A percentile compares a stretch with the other conserved stretches of the same genome.
phyloP scores from a whole-genome alignment of 2,888 invertebrate species.

The Plagodis dolabraria region DNA sequence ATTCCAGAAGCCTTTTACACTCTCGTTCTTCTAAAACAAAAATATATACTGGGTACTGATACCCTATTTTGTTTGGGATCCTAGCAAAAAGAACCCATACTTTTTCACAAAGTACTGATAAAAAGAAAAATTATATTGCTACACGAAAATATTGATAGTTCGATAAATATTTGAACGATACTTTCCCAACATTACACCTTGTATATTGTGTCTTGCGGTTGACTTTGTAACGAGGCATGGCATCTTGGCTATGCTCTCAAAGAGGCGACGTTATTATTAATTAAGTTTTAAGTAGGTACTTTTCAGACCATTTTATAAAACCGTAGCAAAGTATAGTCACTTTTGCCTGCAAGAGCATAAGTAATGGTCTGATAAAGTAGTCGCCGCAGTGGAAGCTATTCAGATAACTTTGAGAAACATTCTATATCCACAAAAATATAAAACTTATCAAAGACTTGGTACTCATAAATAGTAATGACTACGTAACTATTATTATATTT shows the following conservation, averaged over 20 bases:
- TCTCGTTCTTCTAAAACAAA: too few species aligned
- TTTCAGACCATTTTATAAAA: slow-evolving; percentile 9
- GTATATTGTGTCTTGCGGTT: slow-evolving; percentile 18
- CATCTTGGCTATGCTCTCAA: slow-evolving; percentile 30
- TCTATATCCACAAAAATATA: too few species aligned
- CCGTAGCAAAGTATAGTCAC: slow-evolving; percentile 5
- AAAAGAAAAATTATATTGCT: background rate
- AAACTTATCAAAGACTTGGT: too few species aligned
- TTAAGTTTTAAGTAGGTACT: slow-evolving; percentile 13
- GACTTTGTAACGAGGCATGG: slow-evolving; percentile 12
- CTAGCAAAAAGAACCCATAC: too few species aligned
- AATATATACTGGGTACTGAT: too few species aligned
- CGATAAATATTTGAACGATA: slow-evolving; percentile 15
- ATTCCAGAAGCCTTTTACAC: too few species aligned
- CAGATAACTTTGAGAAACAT: too few species aligned
- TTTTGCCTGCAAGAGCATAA: background rate
- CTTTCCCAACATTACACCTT: slow-evolving; percentile 17
- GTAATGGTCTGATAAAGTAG: background rate
- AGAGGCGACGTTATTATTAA: slow-evolving; percentile 27
- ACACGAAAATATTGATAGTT: background rate
- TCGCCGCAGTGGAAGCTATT: too few species aligned
- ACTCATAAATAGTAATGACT: too few species aligned
- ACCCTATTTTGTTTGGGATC: too few species aligned
- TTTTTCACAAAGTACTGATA: too few species aligned
- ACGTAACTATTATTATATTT: too few species aligned